Conservation (phyloP, 2,888 invertebrate species). For the Tinea trinotella region DNA sequence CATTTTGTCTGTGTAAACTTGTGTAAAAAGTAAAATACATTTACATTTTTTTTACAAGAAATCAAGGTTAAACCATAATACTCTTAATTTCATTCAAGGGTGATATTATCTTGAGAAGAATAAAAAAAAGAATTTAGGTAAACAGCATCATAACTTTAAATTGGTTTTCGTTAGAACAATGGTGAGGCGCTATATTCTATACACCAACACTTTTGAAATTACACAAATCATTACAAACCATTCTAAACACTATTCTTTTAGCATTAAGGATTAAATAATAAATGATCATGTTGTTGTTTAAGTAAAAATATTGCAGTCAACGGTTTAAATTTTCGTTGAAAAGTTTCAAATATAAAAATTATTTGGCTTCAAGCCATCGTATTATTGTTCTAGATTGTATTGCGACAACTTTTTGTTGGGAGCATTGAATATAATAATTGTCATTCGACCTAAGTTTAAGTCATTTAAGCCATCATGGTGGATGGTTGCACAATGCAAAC, state of each 20-base stretch:
- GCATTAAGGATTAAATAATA: background rate
- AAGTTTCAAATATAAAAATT: constrained; percentile 17
- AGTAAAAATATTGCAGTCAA: background rate
- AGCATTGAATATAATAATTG: background rate
- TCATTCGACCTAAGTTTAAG: background rate
- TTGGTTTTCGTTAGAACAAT: constrained; percentile 36
- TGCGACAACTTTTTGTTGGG: background rate
- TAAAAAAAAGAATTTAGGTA: constrained; percentile 41
- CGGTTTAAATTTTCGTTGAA: constrained; percentile 12
- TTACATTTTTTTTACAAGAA: too few relatives aligned
- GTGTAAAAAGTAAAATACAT: too few relatives aligned
- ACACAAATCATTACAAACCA: background rate
- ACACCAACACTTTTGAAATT: background rate
- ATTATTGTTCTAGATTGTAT: background rate
- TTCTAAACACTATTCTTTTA: background rate
- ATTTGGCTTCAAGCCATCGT: constrained; percentile 18
- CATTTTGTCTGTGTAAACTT: too few relatives aligned
- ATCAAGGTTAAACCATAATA: constrained; percentile 23
- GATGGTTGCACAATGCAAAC: too few relatives aligned
- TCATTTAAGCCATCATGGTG: too few relatives aligned
- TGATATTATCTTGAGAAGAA: constrained; percentile 32
- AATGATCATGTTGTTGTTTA: background rate
- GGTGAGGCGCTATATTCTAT: constrained; percentile 15
- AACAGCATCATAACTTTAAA: constrained; percentile 47
- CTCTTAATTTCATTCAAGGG: constrained; percentile 42